Base-by-base conservation (phyloP, 2,888 invertebrate species). In the Chrysomela aeneicollis region DNA sequence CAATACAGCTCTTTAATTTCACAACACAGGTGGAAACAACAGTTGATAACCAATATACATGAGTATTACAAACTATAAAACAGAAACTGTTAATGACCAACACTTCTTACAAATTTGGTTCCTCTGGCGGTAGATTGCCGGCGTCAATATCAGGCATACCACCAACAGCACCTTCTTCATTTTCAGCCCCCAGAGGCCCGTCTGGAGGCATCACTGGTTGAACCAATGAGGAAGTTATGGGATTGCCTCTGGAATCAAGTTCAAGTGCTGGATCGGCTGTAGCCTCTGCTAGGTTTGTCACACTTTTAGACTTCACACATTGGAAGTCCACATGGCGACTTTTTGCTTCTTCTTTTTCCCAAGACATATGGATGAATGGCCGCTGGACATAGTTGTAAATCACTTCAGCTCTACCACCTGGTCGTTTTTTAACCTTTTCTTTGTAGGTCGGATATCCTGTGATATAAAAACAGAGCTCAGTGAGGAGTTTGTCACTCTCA, bases 301-400 rank as follows among this genome's bases (percentile, higher is more conserved):
- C 97, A 0, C 97, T 97, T 80, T 98, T 98, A 2, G 96, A 97
- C 83, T 97, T 98, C 61, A 98, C 97, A 81, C 98, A 98, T 85
- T 98, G 95, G 79, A 98, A 99, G 83, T 99, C 99, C 0, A 99
- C 99, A 80, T 99, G 99, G 0, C 99, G 90, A 78, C 96, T 97
- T 80, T 98, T 97, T 0, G 98, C 98, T 78, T 99, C 99, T 79
- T 99, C 99, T 78, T 99, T 99, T 81, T 99, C 99, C 99, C 99
- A 99, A 0, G 97, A 97, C 94, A 97, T 96, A 79, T 98, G 97
- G 59, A 99, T 94, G 83, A 99, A 99, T 0, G 99, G 99, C 0
- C 99, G 87, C 81, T 99, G 99, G 0, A 99, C 98, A 82, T 99
- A 99, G 84, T 98, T 99, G 85, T 99, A 99, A 71, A 99, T 98